phyloP scores from a whole-genome alignment of 2,888 invertebrate species.

The Megaustenia siamemsis region DNA sequence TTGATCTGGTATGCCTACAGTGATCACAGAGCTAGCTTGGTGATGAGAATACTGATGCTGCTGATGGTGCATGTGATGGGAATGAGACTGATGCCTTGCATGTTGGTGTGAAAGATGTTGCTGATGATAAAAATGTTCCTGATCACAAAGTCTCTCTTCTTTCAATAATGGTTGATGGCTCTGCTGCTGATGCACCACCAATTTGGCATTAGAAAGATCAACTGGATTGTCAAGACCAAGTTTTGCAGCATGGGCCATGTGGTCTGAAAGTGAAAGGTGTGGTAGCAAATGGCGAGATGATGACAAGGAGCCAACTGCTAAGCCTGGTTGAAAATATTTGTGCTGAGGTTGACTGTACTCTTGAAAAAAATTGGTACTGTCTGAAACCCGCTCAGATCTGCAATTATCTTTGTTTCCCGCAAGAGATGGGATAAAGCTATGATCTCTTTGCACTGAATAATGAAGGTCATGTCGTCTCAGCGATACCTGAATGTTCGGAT shows the following conservation, averaged over 20 bases:
- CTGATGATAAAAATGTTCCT: slow-evolving; percentile 45
- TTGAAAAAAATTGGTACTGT: slow-evolving; percentile 35
- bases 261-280: slow-evolving; percentile 50
- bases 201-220: slow-evolving; percentile 70
- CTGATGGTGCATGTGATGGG: slow-evolving; percentile 37
- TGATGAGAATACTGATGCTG: slow-evolving; percentile 49
- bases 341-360: slow-evolving; percentile 21
- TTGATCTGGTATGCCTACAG: slow-evolving; percentile 71
- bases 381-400: slow-evolving; percentile 56
- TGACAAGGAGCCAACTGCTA: slow-evolving; percentile 19
- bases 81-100: slow-evolving; percentile 46
- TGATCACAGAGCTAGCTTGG: slow-evolving; percentile 55
- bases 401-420: slow-evolving; percentile 58
- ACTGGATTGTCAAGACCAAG: slow-evolving; percentile 67
- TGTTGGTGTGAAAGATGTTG: slow-evolving; percentile 49
- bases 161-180: slow-evolving; percentile 60
- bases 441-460: slow-evolving; percentile 59
- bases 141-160: slow-evolving; percentile 55
- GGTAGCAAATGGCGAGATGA: slow-evolving; percentile 11
- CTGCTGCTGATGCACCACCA: slow-evolving; percentile 61
- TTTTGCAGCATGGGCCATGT: slow-evolving; percentile 67
- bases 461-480: slow-evolving; percentile 60
- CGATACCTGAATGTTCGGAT: slow-evolving; percentile 17
- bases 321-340: slow-evolving; percentile 22
- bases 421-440: slow-evolving; percentile 58